Evolutionary conservation across 2,888 invertebrate genomes (phyloP), one percentile per base, ranked within the genome.

Genomic region (Antitype chi): DNA sequence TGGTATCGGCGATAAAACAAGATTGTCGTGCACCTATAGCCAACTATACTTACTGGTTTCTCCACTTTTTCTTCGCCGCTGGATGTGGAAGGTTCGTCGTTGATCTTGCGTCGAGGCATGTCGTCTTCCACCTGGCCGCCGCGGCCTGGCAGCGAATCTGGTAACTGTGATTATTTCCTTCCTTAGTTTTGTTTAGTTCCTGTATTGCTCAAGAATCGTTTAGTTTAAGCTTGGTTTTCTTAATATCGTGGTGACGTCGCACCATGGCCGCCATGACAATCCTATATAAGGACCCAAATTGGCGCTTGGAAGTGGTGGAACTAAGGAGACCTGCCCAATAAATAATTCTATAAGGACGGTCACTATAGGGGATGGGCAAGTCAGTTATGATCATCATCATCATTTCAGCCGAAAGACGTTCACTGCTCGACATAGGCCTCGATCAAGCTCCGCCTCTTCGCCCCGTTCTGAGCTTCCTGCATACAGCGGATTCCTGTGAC

Each of bases 101-200:
- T 71, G n/a, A 69, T 70, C 73, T 85, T 90, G 9, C 91, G 89
- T 0, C 89, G 88, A 7, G 91, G 90, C 0, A 78, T 80, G 0
- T 92, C 93, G 5, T 94, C 94, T 6, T 94, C 94, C 5, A 85
- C 84, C n/a, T 87, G 86, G n/a, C 93, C 91, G 5, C 95, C 95
- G 20, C 95, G 94, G 0, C 96, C 96, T 0, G 96, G 96, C 78
- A 96, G 82, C 0, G 93, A 89, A 85, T 95, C 95, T 47, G 96
- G 95, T 55, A 96, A 87, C 96, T 96, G 79, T 0, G 3, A 63
- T 11, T 9, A 52, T 17, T 20, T 23, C 4, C 0, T 32, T 52
- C 32, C 9, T 13, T 52, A 67, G 5, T 28, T 49, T 5, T 28
- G 49, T 49, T 28, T 49, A 23, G 11, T 60, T 28, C 5, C 20